Evolutionary conservation across 2,797 vertebrate species (phyloP), one percentile per base, ranked within the genome.

Genomic region (Chelonia mydas): DNA sequence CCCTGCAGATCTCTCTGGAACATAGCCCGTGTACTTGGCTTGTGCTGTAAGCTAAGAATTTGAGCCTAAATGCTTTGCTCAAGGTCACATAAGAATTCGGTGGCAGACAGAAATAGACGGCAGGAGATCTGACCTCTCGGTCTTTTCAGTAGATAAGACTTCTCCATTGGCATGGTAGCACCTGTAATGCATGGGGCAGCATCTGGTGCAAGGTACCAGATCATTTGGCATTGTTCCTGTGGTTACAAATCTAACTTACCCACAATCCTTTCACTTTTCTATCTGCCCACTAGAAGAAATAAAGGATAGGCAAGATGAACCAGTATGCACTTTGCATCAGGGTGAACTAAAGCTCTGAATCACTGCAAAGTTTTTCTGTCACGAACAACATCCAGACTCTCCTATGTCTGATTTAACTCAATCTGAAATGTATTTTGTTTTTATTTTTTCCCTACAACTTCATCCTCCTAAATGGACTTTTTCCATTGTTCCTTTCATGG

Each of bases 121-220:
- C 11, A 41, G 19, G 6, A 28, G n/a, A 12, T 50, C 10, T 31
- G 25, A 53, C 54, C 72, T 47, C 23, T 50, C 5, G 8, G 13
- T 37, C 59, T 80, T 59, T 85, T 33, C 87, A 33, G 17, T 55
- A 28, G 55, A 47, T 13, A 17, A 50, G 8, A 51, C 25, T 28
- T 74, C 13, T 53, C 37, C 61, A 9, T 5, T 49, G 74, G 74
- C 47, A 47, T 49, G 13, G 23, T 47, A 49, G 33, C 41, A 81
- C 3, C 45, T 6, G 31, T 77, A 6, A 86, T 61, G 23, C 2
- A 41, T 0, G 1, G 11, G 68, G 28, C 49, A 87, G 54, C 76
- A 80, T 2, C 0, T 17, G 45, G n/a, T 7, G 1, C 3, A 28
- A 54, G 25, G 72, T 11, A 15, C 47, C 41, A 47, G 23, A 17